Percentiles rank a stretch among this genome's conserved stretches.
Conservation (phyloP, 2,888 invertebrate genomes). For the Mylabris sibirica region DNA sequence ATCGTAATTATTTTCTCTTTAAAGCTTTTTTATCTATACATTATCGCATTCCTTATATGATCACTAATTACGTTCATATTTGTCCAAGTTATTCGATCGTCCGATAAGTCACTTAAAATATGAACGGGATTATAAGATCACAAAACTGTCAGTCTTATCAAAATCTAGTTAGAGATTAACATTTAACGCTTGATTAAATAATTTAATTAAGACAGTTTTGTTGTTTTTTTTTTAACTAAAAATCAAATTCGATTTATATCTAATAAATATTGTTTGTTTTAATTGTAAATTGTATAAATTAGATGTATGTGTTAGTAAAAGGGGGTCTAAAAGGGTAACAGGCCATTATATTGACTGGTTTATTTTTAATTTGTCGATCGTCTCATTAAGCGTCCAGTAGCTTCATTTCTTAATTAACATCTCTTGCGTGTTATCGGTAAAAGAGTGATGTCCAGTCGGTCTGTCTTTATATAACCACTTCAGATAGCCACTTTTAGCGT, state of each 20-base stretch:
- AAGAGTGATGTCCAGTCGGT: constrained; percentile 55
- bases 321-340: neutral
- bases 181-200: constrained; percentile 17
- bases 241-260: neutral
- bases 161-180: neutral
- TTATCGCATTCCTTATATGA: neutral
- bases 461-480: constrained; percentile 49
- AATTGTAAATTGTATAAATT: neutral
- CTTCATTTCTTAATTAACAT: constrained; percentile 61
- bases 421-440: constrained; percentile 57
- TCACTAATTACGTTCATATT: constrained; percentile 3
- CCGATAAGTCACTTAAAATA: constrained; percentile 1
- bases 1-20: neutral
- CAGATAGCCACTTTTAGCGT: constrained; percentile 55
- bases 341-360: constrained; percentile 37
- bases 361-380: constrained; percentile 52
- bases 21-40: neutral
- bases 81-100: neutral
- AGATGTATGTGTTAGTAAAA: neutral
- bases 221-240: neutral
- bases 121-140: neutral
- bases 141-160: neutral
- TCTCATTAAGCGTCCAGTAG: constrained; percentile 60
- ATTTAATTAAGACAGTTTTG: constrained; percentile 9
- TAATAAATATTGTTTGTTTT: constrained; percentile 1